Evolutionary conservation across 2,797 vertebrate species (phyloP).

Genomic region (Lacerta viridis): DNA sequence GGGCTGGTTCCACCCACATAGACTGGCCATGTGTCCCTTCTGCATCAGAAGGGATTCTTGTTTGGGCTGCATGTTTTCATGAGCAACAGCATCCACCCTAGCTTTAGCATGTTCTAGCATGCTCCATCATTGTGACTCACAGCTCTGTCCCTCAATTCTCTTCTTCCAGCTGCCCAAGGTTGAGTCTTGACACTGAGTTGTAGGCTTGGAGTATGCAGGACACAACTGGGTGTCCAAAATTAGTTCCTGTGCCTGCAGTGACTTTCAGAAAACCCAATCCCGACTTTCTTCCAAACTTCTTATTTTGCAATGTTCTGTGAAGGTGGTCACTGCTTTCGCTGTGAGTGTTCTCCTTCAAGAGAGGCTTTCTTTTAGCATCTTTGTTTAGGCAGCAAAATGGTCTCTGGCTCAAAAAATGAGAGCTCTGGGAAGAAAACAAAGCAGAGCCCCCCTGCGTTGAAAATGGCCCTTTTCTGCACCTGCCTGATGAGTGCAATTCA

Average conservation of each 20-base stretch:
- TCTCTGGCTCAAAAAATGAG: conserved; percentile 38
- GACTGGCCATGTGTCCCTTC: background rate
- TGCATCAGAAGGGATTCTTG: background rate
- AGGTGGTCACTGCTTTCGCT: background rate
- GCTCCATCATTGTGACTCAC: background rate
- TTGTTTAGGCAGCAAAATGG: background rate
- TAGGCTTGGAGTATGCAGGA: background rate
- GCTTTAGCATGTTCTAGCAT: background rate
- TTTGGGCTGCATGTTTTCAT: background rate
- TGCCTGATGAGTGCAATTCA: background rate
- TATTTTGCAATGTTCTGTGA: background rate
- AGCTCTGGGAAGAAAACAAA: conserved; percentile 32
- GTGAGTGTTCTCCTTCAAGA: conserved; percentile 41
- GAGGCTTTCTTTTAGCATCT: conserved; percentile 12
- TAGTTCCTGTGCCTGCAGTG: conserved; percentile 24
- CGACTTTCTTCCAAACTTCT: background rate
- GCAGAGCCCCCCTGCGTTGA: conserved; percentile 39
- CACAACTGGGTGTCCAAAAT: background rate
- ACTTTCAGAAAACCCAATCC: background rate
- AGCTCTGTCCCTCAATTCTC: too few species aligned
- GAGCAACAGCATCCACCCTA: background rate
- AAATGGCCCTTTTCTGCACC: conserved; percentile 39
- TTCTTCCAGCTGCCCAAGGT: background rate
- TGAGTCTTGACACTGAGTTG: background rate
- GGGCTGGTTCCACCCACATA: too few species aligned